Base-by-base conservation (phyloP, 1,140 invertebrate genomes). In the Centruroides sculpturatus region DNA sequence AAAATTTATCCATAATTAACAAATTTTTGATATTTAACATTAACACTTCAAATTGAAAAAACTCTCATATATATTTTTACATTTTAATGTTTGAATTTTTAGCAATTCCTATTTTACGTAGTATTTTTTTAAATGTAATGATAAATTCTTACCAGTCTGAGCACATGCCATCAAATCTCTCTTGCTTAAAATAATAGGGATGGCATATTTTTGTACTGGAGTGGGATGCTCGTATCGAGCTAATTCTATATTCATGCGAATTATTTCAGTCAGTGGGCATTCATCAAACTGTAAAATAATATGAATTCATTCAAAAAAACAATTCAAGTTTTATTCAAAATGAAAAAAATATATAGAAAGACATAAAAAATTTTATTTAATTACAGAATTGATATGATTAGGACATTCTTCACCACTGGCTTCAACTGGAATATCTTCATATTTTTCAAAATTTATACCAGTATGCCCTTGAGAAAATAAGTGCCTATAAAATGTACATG, bases 371-470 rank as follows among this genome's bases (percentile, higher is more conserved):
- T 13, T 6, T 1, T 41, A 41, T 41, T 41, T 49, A 46, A 48
- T 50, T 61, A 62, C 64, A 41, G 65, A 62, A 47, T 61, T 71
- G 77, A 98, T 97, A 72, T 89, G 84, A 66, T 80, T 73, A 60
- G 95, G 94, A 70, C 91, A 85, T 73, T 89, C 83, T 41, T 95
- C 85, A 56, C 96, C 96, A 72, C 92, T 98, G 69, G 94, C 94
- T 78, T 99, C 94, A 72, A 99, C 96, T 69, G 96, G 95, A 75
- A 99, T 99, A 81, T 98, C 93, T 81, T 99, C 95, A 78, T 99
- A 99, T 79, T 98, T 97, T 80, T 93, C 94, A 81, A 99, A 99
- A 77, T 99, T 99, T 76, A 99, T 99, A 58, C 96, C 96, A 68
- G 92, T 96, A 73, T 93, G 68, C 13, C 64, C 65, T 49, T 59